Percentiles rank a stretch among this genome's conserved stretches.
These are phyloP conservation scores for Alloscopus bannaensis DNA, from an alignment of 2,888 invertebrate genomes.

Conservation along the genomic window DNA sequence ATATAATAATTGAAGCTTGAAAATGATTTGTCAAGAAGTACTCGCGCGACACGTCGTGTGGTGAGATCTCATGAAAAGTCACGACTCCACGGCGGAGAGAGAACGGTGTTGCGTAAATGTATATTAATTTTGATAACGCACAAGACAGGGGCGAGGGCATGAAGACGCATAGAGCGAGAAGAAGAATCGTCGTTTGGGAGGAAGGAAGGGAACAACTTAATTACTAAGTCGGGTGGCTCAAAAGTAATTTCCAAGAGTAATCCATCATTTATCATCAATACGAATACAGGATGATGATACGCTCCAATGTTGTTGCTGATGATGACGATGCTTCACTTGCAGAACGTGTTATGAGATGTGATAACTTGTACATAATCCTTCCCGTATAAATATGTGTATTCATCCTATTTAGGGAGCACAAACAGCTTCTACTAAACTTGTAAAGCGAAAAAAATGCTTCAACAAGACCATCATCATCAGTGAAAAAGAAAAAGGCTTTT, in stretches of 20 bases:
- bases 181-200: conserved; percentile 21
- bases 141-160: too few species aligned
- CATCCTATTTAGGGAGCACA: too few species aligned
- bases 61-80: too few species aligned
- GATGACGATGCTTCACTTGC: conserved; percentile 32
- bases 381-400: too few species aligned
- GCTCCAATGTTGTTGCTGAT: conserved; percentile 32
- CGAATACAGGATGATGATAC: conserved; percentile 35
- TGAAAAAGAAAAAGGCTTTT: conserved; percentile 33
- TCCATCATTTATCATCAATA: conserved; percentile 64
- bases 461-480: too few species aligned
- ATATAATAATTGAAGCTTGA: conserved; percentile 53
- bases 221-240: conserved; percentile 60
- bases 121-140: too few species aligned
- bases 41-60: too few species aligned
- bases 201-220: conserved; percentile 61
- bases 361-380: too few species aligned
- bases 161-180: too few species aligned
- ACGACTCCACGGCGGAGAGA: too few species aligned
- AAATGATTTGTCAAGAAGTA: conserved; percentile 52
- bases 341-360: background rate
- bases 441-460: conserved; percentile 6
- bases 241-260: conserved; percentile 62
- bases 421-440: too few species aligned
- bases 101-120: too few species aligned